These are phyloP conservation scores for Dreissena rostriformis DNA, from an alignment of 1,140 invertebrate genomes.

Conservation along the genomic window DNA sequence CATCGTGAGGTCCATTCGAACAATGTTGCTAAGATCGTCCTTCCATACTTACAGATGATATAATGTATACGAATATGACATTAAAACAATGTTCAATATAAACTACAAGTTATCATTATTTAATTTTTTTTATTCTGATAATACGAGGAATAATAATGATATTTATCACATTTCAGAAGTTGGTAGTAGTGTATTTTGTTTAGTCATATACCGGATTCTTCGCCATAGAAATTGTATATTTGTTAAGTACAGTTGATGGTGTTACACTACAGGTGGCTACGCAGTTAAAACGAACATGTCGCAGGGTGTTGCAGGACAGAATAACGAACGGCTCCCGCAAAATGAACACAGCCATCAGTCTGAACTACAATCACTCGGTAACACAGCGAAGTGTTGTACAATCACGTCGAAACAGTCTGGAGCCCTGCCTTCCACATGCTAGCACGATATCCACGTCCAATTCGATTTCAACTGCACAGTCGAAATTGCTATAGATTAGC, in stretches of 20 bases:
- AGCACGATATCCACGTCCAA: neutral
- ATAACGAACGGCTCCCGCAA: slow-evolving; percentile 7
- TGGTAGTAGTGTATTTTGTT: neutral
- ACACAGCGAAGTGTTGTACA: slow-evolving; percentile 24
- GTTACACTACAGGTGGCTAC: slow-evolving; percentile 36
- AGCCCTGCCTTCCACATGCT: slow-evolving; percentile 32
- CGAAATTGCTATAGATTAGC: neutral
- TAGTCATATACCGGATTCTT: neutral
- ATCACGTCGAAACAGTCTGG: slow-evolving; percentile 36
- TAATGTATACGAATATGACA: neutral
- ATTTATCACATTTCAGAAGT: neutral
- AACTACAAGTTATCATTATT: neutral
- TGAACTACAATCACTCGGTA: slow-evolving; percentile 41
- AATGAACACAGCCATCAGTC: slow-evolving; percentile 48
- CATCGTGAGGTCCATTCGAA: too few species aligned
- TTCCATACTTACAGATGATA: neutral
- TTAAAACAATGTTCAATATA: neutral
- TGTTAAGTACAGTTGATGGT: neutral
- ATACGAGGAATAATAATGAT: neutral
- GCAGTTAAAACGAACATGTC: slow-evolving; percentile 40
- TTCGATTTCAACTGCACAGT: neutral
- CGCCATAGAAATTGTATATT: neutral
- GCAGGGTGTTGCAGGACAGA: slow-evolving; percentile 1
- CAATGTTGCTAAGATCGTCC: neutral
- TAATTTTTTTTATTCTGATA: neutral